phyloP scores from a whole-genome alignment of 1,140 invertebrate species.

The Calephelis nemesis region DNA sequence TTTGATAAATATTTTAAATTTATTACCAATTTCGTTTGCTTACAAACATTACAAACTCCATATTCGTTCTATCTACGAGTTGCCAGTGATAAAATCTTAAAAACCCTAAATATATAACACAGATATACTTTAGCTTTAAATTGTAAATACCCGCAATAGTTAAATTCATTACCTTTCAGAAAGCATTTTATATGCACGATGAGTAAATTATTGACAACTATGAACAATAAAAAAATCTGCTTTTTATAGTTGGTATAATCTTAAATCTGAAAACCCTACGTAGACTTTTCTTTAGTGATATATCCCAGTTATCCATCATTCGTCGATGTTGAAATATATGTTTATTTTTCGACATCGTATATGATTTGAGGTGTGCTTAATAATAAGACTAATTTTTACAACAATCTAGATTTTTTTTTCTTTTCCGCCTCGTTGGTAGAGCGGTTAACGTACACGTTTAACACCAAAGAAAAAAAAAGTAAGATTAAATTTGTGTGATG shows the following conservation, averaged over 20 bases:
- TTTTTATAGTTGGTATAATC: too few relatives aligned
- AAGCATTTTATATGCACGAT: not conserved
- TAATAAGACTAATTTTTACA: too few relatives aligned
- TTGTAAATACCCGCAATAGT: constrained; percentile 2
- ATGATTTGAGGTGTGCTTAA: too few relatives aligned
- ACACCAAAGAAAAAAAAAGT: too few relatives aligned
- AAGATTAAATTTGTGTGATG: too few relatives aligned
- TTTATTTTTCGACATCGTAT: too few relatives aligned
- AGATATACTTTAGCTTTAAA: not conserved
- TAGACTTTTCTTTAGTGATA: constrained; percentile 22
- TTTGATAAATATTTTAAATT: constrained; percentile 70
- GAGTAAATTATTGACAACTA: constrained; percentile 8
- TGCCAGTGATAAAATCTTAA: constrained; percentile 20
- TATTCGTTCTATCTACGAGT: constrained; percentile 24
- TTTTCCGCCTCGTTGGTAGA: too few relatives aligned
- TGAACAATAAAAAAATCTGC: constrained; percentile 3
- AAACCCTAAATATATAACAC: constrained; percentile 19
- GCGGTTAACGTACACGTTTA: too few relatives aligned
- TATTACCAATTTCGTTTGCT: constrained; percentile 27
- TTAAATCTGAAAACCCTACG: not conserved
- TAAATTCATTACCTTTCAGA: not conserved
- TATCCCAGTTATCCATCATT: too few relatives aligned
- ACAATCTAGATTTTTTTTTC: too few relatives aligned
- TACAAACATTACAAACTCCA: constrained; percentile 27
- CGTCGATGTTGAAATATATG: too few relatives aligned